These are phyloP conservation scores for Rotaria socialis DNA, from an alignment of 2,888 invertebrate species.

Conservation along the genomic window DNA sequence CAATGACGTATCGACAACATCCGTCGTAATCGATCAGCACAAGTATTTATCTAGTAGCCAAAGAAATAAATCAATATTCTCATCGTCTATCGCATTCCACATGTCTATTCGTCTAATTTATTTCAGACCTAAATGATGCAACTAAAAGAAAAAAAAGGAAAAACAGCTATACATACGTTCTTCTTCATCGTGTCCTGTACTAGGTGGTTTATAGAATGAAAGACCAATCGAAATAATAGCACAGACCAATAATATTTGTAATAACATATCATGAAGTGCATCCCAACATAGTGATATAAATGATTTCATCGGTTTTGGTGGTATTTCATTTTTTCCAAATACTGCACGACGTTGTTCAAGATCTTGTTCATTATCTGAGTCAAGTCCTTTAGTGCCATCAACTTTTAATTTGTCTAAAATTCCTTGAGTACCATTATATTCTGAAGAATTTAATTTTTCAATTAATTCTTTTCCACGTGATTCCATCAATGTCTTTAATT, in stretches of 20 bases:
- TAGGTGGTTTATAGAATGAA: constrained; percentile 40
- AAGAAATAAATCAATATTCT: too few relatives aligned
- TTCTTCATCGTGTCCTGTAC: too few relatives aligned
- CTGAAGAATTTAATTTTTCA: constrained; percentile 5
- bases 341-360: background rate
- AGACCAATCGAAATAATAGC: constrained; percentile 61
- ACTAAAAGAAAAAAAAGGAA: too few relatives aligned
- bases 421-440: constrained; percentile 17
- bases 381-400: constrained; percentile 21
- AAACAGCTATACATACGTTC: too few relatives aligned
- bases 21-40: too few relatives aligned
- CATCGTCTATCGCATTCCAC: too few relatives aligned
- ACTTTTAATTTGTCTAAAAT: constrained; percentile 20
- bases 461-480: constrained; percentile 22
- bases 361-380: background rate
- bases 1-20: too few relatives aligned
- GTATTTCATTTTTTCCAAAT: constrained; percentile 83
- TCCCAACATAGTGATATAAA: constrained; percentile 95
- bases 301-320: constrained; percentile 94
- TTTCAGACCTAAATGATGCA: too few relatives aligned
- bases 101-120: too few relatives aligned
- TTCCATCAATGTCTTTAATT: constrained; percentile 39
- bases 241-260: constrained; percentile 91
- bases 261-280: constrained; percentile 91
- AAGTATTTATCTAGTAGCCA: too few relatives aligned